Evolutionary conservation across 35 echinoderm and acorn worm genomes (phyloP), one percentile per base, ranked within the genome.

Genomic region (Heliocidaris tuberculata): DNA sequence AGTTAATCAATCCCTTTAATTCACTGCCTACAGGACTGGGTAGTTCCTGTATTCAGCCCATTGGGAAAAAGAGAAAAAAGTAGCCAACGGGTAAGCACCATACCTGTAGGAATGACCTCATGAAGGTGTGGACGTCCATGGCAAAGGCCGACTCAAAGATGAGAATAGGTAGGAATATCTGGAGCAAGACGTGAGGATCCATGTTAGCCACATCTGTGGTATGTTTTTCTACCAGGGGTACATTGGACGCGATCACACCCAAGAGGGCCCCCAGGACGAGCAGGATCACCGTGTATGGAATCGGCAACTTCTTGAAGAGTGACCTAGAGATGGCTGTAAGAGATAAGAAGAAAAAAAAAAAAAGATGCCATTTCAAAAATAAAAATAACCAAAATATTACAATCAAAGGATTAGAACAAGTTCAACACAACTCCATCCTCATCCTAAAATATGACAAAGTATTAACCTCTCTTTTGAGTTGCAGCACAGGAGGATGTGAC

Each of bases 141-240:
- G 98, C 98, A 90, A 99, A 99, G 47, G 98, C 98, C n/a, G 98
- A 99, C 95, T 99, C 98, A 94, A 99, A 99, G 60, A 99, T 96
- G 7, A 99, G 95, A 5, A 99, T 95, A 21, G 98, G 98, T 27
- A 99, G 95, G 59, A 99, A 99, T 21, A 99, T 78, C 49, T 97
- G 95, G 2, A 99, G 94, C n/a, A 99, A 90, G 16, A 99, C 94
- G 56, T 99, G 98, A 2, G 98, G 98, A 85, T 99, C 97, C 96
- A 99, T 97, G 86, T 96, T 93, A 56, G 96, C 97, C 7, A 96
- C 95, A 21, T 92, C 49, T 21, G 15, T 59, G 8, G 98, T 99
- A 94, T 96, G 97, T 48, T 94, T 52, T 15, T 85, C 93, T 30
- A 97, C 94, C 48, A 31, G 70, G 16, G 32, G 54, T 21, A 95